Evolutionary conservation across 2,113 vertebrate genomes (phyloP), one percentile per base, ranked within the genome.

Genomic region (Rhipidura dahli): DNA sequence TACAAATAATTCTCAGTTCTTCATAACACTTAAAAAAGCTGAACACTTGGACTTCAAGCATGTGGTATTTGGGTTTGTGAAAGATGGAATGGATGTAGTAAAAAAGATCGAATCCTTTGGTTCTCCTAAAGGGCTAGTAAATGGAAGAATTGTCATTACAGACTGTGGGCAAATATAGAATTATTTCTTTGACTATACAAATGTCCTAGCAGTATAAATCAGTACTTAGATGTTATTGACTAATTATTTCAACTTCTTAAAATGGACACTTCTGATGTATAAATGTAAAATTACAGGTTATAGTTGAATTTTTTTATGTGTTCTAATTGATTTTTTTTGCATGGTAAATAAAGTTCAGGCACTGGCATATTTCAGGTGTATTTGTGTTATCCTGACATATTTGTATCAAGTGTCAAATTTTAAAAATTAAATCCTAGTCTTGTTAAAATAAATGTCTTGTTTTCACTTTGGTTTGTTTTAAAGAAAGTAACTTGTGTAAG

Each of bases 1-100:
- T 98, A 99, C 99, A 11, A 99, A 99, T 98, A 99, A 96, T 97
- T 99, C 99, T 27, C 99, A 99, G 81, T 99, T 99, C 94, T 99
- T 99, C 96, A 99, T 99, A 97, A 99, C 98, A 19, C 95, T 99
- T 95, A 99, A 98, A 95, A 99, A 99, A 96, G 98, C 99, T 13
- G 99, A 99, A 94, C 98, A 99, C 96, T 97, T 99, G 97, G 99
- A 99, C 98, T 99, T 98, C 83, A 99, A 99, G 95, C 99, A 99
- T 35, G 99, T 99, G 64, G 99, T 98, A 24, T 99, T 99, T 86
- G 99, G 99, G 16, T 99, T 98, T 97, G 98, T 99, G 79, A 98
- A 97, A 86, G 98, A 98, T 10, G 99, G 99, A 87, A 99, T 99
- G 98, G 98, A 99, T 90, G 98, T 99, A 86, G 98, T 99, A 83